phyloP scores from a whole-genome alignment of 2,888 invertebrate genomes.

The Empis livida region DNA sequence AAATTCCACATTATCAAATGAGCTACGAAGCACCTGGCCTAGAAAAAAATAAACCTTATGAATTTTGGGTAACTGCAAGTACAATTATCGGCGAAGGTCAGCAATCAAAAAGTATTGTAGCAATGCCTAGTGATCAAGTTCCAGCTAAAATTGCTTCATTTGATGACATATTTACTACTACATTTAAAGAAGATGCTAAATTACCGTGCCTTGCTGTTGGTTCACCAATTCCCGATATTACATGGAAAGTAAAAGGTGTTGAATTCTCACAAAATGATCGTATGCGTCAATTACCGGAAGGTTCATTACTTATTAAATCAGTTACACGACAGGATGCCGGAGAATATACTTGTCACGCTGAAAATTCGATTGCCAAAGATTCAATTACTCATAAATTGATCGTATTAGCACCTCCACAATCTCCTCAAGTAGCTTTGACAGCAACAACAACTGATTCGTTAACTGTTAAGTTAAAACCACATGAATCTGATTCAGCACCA shows the following conservation, averaged over 20 bases:
- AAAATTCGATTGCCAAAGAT: slow-evolving; percentile 85
- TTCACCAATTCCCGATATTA: slow-evolving; percentile 75
- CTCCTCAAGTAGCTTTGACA: slow-evolving; percentile 58
- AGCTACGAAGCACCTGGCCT: slow-evolving; percentile 78
- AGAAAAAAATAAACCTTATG: slow-evolving; percentile 69
- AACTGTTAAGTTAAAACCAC: slow-evolving; percentile 57
- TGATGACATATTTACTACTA: slow-evolving; percentile 83
- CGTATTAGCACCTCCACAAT: slow-evolving; percentile 64
- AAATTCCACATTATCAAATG: slow-evolving; percentile 70
- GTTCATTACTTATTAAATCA: slow-evolving; percentile 79
- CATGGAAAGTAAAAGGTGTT: slow-evolving; percentile 78
- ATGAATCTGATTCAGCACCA: slow-evolving; percentile 70
- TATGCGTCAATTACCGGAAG: slow-evolving; percentile 74
- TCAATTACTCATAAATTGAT: slow-evolving; percentile 81
- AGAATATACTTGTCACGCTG: slow-evolving; percentile 86
- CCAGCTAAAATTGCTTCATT: slow-evolving; percentile 92
- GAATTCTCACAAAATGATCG: slow-evolving; percentile 69
- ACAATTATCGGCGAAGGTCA: slow-evolving; percentile 91
- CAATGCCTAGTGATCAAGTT: slow-evolving; percentile 65
- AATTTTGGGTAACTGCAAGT: slow-evolving; percentile 90
- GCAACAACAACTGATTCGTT: slow-evolving; percentile 64
- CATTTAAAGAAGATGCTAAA: slow-evolving; percentile 83
- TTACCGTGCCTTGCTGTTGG: slow-evolving; percentile 87
- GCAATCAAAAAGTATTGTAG: slow-evolving; percentile 72
- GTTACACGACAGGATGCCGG: slow-evolving; percentile 84